Base-by-base conservation (phyloP, 2,797 vertebrate species). In the Diplodus sargus region DNA sequence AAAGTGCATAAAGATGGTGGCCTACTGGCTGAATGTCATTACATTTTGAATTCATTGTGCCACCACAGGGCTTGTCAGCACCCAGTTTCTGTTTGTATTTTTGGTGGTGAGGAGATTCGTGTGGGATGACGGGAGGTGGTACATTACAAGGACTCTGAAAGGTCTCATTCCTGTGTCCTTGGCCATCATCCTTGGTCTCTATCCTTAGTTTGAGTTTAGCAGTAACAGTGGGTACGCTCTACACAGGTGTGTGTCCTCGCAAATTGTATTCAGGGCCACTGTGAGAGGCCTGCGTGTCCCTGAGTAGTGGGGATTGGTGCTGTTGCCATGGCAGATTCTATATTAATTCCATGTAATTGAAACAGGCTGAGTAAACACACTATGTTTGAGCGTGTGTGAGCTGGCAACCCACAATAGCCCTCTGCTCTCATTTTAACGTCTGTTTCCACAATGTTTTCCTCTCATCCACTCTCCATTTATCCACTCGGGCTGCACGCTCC, bases 341-440 rank as follows among this genome's bases (percentile, higher is more conserved):
- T 49, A 85, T 66, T 86, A 72, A 84, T 85, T 59, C 70, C 23
- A 65, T 70, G 60, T 75, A 75, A 77, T 12, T 85, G 59, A 78
- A 75, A 43, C 64, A 64, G 72, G 76, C 61, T 85, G 78, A 63
- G 73, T 73, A 78, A 86, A 83, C 49, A 83, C 13, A 53, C 13
- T 65, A 56, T 74, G 59, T 47, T n/a, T 52, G 30, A 6, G 52
- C 58, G 25, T 51, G 57, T 65, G 62, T 3, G 57, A n/a, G 23
- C 23, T 69, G 22, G 60, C n/a, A 61, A 30, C 42, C 47, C 20
- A 47, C 70, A 49, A 17, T 39, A 48, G n/a, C 14, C 17, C 43
- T 74, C 20, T n/a, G 63, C 72, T 77, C 42, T 66, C 52, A 47
- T 72, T 87, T 70, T 56, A 74, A 80, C 75, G 83, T 82, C 71